Evolutionary conservation across 2,113 vertebrate genomes (phyloP).

Genomic region (Prionailurus viverrinus): DNA sequence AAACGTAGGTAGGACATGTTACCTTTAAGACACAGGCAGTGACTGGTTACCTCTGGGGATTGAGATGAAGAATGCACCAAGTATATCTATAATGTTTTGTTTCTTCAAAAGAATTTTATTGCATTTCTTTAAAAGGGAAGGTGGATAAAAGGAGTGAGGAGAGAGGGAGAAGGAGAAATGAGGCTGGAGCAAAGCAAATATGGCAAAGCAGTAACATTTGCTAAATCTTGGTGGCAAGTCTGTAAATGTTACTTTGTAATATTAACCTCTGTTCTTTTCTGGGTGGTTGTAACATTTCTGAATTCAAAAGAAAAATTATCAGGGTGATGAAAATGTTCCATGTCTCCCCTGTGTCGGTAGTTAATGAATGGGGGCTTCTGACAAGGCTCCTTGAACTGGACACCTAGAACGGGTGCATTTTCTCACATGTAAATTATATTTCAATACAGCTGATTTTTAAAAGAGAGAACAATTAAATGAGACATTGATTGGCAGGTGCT

Average conservation of each 20-base stretch:
- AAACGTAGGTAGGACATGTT: background rate
- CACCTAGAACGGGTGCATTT: background rate
- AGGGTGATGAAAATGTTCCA: background rate
- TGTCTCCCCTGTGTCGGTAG: background rate
- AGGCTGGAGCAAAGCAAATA: background rate
- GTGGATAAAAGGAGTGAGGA: background rate
- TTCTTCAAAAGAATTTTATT: slow-evolving; percentile 33
- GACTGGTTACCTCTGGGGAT: background rate
- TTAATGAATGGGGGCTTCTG: background rate
- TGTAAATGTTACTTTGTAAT: background rate
- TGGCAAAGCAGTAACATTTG: background rate
- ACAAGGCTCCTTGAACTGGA: background rate
- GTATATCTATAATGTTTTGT: background rate
- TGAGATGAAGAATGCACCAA: background rate
- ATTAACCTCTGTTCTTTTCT: background rate
- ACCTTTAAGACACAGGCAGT: background rate
- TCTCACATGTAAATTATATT: background rate
- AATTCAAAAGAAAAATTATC: background rate
- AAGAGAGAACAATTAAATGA: background rate
- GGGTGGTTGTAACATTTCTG: background rate
- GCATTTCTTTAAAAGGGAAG: background rate
- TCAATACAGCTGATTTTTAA: background rate
- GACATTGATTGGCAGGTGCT: background rate
- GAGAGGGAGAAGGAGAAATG: background rate
- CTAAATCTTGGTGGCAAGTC: background rate